Evolutionary conservation across 2,888 invertebrate species (phyloP).

Genomic region (Ligdia adustata): DNA sequence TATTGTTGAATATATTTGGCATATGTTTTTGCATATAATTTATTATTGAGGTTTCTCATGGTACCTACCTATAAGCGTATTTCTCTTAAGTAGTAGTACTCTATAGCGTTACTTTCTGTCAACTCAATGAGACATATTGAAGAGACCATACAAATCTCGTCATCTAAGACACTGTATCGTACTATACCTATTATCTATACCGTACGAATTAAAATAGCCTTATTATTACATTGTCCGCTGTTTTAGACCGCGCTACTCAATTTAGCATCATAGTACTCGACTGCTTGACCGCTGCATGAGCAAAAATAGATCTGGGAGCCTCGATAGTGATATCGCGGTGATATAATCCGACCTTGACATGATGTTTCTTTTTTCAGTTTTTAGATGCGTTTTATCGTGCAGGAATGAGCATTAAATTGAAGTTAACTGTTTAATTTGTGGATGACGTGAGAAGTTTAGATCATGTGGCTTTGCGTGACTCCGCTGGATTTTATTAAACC

Average conservation of each 20-base stretch:
- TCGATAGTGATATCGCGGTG: constrained; percentile 46
- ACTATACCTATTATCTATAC: constrained; percentile 38
- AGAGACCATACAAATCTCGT: too few species aligned
- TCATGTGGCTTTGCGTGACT: constrained; percentile 19
- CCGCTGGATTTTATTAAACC: not conserved
- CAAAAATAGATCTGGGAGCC: constrained; percentile 52
- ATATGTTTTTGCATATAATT: not conserved
- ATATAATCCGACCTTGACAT: constrained; percentile 52
- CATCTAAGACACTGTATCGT: constrained; percentile 13
- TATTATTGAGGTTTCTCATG: too few species aligned
- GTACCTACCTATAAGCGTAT: too few species aligned
- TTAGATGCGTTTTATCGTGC: constrained; percentile 28
- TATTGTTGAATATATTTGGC: not conserved
- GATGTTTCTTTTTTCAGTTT: constrained; percentile 31
- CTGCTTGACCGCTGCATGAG: constrained; percentile 54
- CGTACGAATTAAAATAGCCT: constrained; percentile 56
- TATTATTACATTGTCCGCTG: constrained; percentile 44
- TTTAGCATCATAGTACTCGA: constrained; percentile 57
- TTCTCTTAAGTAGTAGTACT: too few species aligned
- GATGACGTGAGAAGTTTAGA: constrained; percentile 12
- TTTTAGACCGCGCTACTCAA: constrained; percentile 50
- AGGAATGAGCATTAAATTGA: constrained; percentile 15
- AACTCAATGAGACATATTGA: too few species aligned
- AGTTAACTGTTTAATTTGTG: constrained; percentile 23
- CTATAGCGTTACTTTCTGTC: too few species aligned